Percentiles rank a stretch among this genome's conserved stretches.
These are phyloP conservation scores for Tetramorium parvispinum DNA, from an alignment of 1,140 invertebrate species.

Conservation along the genomic window DNA sequence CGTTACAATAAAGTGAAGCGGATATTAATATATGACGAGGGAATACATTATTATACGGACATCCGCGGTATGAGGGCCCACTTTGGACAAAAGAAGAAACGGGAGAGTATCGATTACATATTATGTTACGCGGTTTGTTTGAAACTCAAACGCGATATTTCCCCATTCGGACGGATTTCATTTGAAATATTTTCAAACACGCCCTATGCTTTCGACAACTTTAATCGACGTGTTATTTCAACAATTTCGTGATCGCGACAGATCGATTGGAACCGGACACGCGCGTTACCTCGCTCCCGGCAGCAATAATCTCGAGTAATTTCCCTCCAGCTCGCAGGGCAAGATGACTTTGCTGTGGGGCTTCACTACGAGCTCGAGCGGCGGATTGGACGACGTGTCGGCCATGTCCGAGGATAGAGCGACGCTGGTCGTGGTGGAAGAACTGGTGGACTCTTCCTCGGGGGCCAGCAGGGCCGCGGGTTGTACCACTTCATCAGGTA, in stretches of 20 bases:
- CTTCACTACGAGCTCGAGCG: slow-evolving; percentile 82
- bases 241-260: neutral
- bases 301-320: slow-evolving; percentile 81
- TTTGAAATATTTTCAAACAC: neutral
- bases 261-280: neutral
- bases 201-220: neutral
- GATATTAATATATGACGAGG: slow-evolving; percentile 17
- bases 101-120: neutral
- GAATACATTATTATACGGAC: neutral
- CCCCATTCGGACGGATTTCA: neutral
- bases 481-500: slow-evolving; percentile 78
- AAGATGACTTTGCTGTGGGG: slow-evolving; percentile 83
- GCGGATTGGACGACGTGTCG: slow-evolving; percentile 75
- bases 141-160: neutral
- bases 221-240: neutral
- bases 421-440: slow-evolving; percentile 75
- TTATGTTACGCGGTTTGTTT: neutral
- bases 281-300: slow-evolving; percentile 78
- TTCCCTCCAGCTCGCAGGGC: slow-evolving; percentile 83
- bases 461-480: slow-evolving; percentile 82
- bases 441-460: slow-evolving; percentile 80
- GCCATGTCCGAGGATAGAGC: slow-evolving; percentile 66
- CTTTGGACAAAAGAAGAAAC: neutral
- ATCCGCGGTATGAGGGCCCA: neutral
- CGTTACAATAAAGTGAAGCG: neutral